Conservation (phyloP, 2,797 vertebrate species). For the Cyclopterus lumpus region DNA sequence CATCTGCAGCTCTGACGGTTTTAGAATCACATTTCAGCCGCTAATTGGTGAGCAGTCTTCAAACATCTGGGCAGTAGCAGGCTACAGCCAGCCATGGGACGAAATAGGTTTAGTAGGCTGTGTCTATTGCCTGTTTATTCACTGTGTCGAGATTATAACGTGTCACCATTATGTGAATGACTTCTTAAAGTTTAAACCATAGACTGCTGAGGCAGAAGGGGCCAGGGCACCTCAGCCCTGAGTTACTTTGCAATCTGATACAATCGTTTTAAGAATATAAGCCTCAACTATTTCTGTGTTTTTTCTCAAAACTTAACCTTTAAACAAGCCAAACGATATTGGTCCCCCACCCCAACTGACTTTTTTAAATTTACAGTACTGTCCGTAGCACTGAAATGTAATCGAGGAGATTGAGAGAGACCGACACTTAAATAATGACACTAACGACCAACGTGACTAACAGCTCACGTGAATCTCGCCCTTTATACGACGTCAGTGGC, state of each 20-base stretch:
- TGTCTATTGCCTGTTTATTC: constrained; percentile 45
- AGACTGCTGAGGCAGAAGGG: not conserved
- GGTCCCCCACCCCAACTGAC: not conserved
- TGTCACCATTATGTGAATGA: constrained; percentile 33
- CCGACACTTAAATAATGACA: not conserved
- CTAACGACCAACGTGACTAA: not conserved
- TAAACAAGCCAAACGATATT: not conserved
- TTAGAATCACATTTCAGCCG: constrained; percentile 37
- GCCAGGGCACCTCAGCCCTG: not conserved
- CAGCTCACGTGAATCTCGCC: not conserved
- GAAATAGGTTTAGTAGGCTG: constrained; percentile 33
- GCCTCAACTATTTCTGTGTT: not conserved
- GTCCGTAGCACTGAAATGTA: not conserved
- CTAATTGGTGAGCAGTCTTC: constrained; percentile 44
- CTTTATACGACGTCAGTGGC: not conserved
- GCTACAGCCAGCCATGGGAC: constrained; percentile 32
- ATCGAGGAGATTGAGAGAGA: not conserved
- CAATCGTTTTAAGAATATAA: not conserved
- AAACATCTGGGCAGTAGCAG: constrained; percentile 40
- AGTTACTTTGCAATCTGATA: not conserved
- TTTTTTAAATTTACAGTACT: not conserved
- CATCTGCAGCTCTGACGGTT: constrained; percentile 41
- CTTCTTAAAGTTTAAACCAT: constrained; percentile 50
- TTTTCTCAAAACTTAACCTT: not conserved
- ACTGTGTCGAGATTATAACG: constrained; percentile 42